Conservation (phyloP, 2,797 vertebrate genomes). For the Eulemur coronatus region DNA sequence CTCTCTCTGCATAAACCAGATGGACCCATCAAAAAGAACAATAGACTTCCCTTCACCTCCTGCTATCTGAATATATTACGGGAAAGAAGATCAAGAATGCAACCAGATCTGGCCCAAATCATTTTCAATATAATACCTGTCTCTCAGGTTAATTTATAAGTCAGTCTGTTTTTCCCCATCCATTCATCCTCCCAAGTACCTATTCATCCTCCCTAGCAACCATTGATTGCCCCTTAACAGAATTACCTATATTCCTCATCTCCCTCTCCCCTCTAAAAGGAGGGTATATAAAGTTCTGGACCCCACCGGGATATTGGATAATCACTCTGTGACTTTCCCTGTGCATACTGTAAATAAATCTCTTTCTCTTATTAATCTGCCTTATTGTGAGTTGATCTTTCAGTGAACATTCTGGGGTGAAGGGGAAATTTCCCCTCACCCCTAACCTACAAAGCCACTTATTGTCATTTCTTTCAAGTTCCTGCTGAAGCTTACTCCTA, state of each 20-base stretch:
- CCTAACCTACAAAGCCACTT: neutral
- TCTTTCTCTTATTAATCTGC: neutral
- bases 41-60: neutral
- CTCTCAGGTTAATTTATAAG: neutral
- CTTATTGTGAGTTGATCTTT: neutral
- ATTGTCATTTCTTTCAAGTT: constrained; percentile 1
- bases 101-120: neutral
- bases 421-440: neutral
- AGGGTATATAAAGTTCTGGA: neutral
- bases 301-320: neutral
- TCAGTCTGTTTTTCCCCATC: neutral
- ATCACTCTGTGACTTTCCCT: neutral
- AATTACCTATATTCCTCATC: neutral
- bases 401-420: neutral
- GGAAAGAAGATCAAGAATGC: neutral
- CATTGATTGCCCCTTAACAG: neutral
- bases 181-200: neutral
- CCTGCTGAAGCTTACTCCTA: neutral
- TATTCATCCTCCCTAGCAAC: neutral
- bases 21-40: neutral
- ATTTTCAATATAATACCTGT: neutral
- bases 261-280: neutral
- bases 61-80: neutral
- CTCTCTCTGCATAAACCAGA: neutral
- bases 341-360: neutral